Conservation (phyloP, 2,888 invertebrate genomes). For the Macaria liturata region DNA sequence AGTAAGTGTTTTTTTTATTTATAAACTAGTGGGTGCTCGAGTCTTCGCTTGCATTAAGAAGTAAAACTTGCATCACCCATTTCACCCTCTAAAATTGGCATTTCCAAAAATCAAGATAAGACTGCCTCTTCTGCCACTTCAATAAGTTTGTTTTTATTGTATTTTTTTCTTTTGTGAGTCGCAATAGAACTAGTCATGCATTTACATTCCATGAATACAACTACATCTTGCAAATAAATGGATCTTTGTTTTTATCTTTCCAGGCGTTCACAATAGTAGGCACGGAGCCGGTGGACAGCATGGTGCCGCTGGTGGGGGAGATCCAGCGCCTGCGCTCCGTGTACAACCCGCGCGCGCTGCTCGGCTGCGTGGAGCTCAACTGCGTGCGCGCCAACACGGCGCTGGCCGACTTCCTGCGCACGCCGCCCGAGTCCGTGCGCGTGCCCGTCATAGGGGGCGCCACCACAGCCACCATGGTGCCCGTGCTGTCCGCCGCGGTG, state of each 20-base stretch:
- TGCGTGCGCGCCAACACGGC: constrained; percentile 88
- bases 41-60: too few species aligned
- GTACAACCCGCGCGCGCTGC: constrained; percentile 67
- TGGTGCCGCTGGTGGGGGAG: constrained; percentile 88
- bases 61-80: too few species aligned
- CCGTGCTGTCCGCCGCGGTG: constrained; percentile 85
- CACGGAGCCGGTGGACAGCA: constrained; percentile 85
- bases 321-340: constrained; percentile 81
- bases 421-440: constrained; percentile 84
- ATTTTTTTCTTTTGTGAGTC: too few species aligned
- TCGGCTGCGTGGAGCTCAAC: constrained; percentile 89
- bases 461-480: constrained; percentile 87
- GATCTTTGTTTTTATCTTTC: constrained; percentile 2
- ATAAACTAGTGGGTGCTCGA: too few species aligned
- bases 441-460: constrained; percentile 89
- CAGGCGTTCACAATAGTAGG: constrained; percentile 72
- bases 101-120: too few species aligned
- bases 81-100: too few species aligned
- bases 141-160: too few species aligned
- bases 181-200: too few species aligned
- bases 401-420: constrained; percentile 84
- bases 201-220: not conserved
- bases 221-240: too few species aligned
- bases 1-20: constrained; percentile 50
- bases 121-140: too few species aligned